Percentiles rank a stretch among this genome's conserved stretches.
phyloP scores from a whole-genome alignment of 1,140 invertebrate species.

The Zaprionus ornatus region DNA sequence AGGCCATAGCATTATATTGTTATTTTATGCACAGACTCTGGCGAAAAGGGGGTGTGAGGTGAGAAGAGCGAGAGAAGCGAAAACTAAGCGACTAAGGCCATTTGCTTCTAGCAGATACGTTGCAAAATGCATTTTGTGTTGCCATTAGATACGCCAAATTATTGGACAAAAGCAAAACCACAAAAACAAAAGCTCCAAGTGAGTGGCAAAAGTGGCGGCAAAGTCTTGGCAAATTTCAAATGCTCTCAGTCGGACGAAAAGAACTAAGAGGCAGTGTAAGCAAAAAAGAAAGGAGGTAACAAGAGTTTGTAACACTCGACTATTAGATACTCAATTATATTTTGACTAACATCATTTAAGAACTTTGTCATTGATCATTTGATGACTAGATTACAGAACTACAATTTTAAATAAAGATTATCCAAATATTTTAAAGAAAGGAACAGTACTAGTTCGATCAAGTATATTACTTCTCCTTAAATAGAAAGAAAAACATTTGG shows the following conservation, averaged over 20 bases:
- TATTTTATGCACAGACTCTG: constrained; percentile 78
- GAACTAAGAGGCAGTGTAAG: background rate
- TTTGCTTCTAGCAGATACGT: constrained; percentile 75
- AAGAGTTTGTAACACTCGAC: background rate
- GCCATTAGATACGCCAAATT: constrained; percentile 79
- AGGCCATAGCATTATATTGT: constrained; percentile 72
- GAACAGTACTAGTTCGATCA: background rate
- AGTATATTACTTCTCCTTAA: too few species aligned
- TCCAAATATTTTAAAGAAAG: background rate
- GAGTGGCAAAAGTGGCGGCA: background rate
- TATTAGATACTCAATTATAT: background rate
- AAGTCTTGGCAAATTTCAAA: constrained; percentile 12
- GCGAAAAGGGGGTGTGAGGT: background rate
- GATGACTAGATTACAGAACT: too few species aligned
- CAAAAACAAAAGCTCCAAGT: constrained; percentile 68
- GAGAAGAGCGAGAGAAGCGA: background rate
- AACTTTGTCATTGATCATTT: too few species aligned
- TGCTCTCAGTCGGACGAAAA: constrained; percentile 29
- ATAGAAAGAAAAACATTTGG: too few species aligned
- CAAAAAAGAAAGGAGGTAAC: too few species aligned
- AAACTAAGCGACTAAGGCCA: constrained; percentile 72
- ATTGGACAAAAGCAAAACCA: constrained; percentile 68
- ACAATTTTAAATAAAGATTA: too few species aligned
- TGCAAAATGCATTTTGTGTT: constrained; percentile 74
- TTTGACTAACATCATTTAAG: background rate